Conservation (phyloP, 1,140 invertebrate genomes). For the Apolygus lucorum region DNA sequence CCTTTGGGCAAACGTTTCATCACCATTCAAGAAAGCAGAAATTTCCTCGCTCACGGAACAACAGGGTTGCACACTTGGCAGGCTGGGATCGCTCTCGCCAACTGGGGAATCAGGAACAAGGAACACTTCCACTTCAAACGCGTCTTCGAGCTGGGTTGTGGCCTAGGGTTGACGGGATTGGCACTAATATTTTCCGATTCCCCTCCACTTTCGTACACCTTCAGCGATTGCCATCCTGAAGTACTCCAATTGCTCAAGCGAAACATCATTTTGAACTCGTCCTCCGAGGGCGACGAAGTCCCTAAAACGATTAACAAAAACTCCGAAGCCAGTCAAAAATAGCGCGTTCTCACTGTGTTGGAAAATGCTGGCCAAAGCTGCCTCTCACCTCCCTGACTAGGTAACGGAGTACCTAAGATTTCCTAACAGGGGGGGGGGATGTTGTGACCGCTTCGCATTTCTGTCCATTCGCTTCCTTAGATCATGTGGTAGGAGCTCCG, state of each 20-base stretch:
- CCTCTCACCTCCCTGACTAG: no score
- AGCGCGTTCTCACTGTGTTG: no score
- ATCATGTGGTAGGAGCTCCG: no score
- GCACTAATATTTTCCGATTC: conserved; percentile 40
- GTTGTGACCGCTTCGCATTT: no score
- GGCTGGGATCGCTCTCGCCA: conserved; percentile 44
- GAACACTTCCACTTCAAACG: conserved; percentile 39
- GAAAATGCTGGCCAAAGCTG: no score
- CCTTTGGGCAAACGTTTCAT: conserved; percentile 38
- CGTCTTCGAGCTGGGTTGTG: conserved; percentile 49
- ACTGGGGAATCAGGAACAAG: conserved; percentile 45
- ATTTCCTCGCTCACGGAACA: conserved; percentile 47
- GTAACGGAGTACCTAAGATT: no score
- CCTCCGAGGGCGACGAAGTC: background rate
- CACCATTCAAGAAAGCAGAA: conserved; percentile 45
- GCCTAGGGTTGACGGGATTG: conserved; percentile 46
- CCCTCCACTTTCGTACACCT: conserved; percentile 41
- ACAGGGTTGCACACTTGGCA: conserved; percentile 49
- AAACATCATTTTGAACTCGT: conserved; percentile 21
- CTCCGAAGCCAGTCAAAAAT: no score
- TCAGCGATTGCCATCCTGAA: conserved; percentile 45
- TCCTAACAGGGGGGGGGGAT: no score
- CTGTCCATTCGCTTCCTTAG: no score
- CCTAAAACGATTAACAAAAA: background rate
- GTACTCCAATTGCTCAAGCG: conserved; percentile 38